These are phyloP conservation scores for Lethenteron reissneri DNA, from an alignment of 2,113 vertebrate species.

Conservation along the genomic window DNA sequence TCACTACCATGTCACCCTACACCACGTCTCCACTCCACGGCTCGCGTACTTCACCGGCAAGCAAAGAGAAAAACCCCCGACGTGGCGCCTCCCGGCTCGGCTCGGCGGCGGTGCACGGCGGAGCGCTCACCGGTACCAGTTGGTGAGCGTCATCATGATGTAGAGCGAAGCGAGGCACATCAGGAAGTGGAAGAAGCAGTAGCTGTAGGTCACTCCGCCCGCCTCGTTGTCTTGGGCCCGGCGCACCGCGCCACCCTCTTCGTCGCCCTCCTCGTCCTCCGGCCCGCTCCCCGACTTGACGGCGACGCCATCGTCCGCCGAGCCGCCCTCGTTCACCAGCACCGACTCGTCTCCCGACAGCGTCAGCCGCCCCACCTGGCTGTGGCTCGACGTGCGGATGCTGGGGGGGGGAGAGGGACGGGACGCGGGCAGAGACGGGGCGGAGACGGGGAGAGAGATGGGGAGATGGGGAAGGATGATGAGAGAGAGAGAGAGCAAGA, in stretches of 20 bases:
- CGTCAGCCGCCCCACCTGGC: constrained; percentile 82
- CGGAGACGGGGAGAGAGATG: no score
- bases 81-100: no score
- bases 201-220: constrained; percentile 86
- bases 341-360: constrained; percentile 78
- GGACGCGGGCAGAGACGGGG: no score
- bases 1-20: no score
- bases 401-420: constrained; percentile 19
- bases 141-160: constrained; percentile 99
- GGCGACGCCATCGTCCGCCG: constrained; percentile 36
- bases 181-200: constrained; percentile 98
- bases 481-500: no score
- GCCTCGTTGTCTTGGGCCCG: constrained; percentile 72
- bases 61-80: no score
- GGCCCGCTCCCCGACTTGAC: no score
- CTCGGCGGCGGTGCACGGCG: no score
- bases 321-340: constrained; percentile 63
- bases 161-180: constrained; percentile 87
- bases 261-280: no score
- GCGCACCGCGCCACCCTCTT: constrained; percentile 12
- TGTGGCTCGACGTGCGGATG: constrained; percentile 74
- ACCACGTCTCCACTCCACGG: no score
- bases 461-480: no score
- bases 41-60: no score
- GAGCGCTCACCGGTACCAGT: constrained; percentile 71